Conservation (phyloP, 2,113 vertebrate species). For the Centropristis striata region DNA sequence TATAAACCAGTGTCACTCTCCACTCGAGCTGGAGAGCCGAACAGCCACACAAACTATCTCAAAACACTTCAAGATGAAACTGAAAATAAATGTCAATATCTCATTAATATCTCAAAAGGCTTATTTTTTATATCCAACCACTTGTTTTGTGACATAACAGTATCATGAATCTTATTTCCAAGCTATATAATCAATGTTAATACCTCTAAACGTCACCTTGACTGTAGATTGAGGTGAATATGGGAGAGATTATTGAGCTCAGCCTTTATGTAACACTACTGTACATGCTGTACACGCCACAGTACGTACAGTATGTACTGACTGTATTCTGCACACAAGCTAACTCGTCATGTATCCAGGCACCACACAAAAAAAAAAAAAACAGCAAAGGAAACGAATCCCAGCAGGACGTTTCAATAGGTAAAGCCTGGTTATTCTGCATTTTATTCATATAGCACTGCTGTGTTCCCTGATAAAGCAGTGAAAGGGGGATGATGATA, state of each 20-base stretch:
- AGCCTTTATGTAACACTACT: background rate
- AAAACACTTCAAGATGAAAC: background rate
- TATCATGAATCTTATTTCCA: background rate
- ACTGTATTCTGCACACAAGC: background rate
- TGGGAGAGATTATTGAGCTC: background rate
- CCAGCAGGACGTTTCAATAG: too few species aligned
- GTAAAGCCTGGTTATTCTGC: background rate
- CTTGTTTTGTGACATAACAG: background rate
- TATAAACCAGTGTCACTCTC: background rate
- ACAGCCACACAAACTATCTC: background rate
- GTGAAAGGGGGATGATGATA: background rate
- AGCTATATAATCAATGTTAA: background rate
- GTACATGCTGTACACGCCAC: constrained; percentile 8
- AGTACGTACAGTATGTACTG: background rate
- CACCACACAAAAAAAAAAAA: too few species aligned
- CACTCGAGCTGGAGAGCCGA: background rate
- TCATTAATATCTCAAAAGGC: background rate
- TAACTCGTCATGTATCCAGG: background rate
- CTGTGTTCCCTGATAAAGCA: background rate
- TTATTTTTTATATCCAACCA: background rate
- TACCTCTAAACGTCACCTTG: background rate
- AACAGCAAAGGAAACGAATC: background rate
- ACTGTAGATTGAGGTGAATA: background rate
- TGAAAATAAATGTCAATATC: background rate
- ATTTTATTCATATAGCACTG: background rate